Evolutionary conservation across 92 coral and sea anemone species (phyloP).

Genomic region (Palythoa grandiflora): DNA sequence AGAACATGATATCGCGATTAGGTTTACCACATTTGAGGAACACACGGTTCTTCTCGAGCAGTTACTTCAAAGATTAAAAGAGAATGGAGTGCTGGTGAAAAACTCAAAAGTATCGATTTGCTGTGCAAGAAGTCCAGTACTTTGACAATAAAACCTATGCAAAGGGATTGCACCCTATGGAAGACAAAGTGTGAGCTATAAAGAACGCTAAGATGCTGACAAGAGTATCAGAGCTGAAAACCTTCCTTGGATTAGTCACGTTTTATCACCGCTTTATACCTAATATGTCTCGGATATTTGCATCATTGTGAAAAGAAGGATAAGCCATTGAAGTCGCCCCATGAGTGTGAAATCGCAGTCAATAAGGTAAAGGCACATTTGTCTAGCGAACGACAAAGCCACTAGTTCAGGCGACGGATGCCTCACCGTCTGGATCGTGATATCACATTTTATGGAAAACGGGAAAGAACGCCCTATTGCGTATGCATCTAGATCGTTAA

Average conservation of each 20-base stretch:
- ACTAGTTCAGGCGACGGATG: not conserved
- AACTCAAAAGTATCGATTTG: slow-evolving; percentile 43
- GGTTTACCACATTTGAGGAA: not conserved
- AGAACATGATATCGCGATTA: slow-evolving; percentile 36
- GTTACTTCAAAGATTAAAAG: slow-evolving; percentile 29
- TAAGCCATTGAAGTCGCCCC: slow-evolving; percentile 3
- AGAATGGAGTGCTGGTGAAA: slow-evolving; percentile 34
- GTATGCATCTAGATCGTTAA: not conserved
- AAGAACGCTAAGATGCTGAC: slow-evolving; percentile 19
- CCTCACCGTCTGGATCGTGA: not conserved
- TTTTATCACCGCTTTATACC: slow-evolving; percentile 34
- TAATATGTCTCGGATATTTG: not conserved
- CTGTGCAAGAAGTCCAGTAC: slow-evolving; percentile 25
- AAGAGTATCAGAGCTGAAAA: slow-evolving; percentile 33
- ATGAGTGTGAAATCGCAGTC: slow-evolving; percentile 31
- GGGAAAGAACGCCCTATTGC: not conserved
- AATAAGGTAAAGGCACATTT: slow-evolving; percentile 34
- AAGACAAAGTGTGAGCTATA: not conserved
- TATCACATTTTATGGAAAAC: not conserved
- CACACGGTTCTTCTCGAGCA: slow-evolving; percentile 12
- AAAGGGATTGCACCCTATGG: no score
- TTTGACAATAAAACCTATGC: slow-evolving; percentile 34
- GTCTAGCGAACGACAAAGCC: slow-evolving; percentile 1
- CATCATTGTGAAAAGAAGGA: no score
- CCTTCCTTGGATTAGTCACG: slow-evolving; percentile 13